Conservation (phyloP, 2,888 invertebrate species). For the Phortica okadai region DNA sequence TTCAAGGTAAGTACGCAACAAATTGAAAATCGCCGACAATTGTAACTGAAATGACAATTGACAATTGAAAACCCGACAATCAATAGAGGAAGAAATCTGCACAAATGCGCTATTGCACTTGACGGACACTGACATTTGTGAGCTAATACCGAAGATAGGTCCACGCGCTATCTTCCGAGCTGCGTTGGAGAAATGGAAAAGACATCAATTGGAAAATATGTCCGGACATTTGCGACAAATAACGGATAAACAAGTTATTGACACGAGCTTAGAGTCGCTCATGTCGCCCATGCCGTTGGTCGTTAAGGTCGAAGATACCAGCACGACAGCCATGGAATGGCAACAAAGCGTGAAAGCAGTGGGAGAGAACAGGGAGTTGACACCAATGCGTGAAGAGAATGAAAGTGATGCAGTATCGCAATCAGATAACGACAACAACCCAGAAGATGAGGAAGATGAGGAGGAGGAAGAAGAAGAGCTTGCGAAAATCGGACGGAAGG, state of each 20-base stretch:
- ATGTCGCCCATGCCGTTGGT: not conserved
- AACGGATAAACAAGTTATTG: not conserved
- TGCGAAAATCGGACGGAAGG: not conserved
- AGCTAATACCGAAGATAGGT: conserved; percentile 61
- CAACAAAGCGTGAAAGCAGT: not conserved
- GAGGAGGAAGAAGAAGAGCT: not conserved
- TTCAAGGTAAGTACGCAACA: conserved; percentile 44
- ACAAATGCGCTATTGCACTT: conserved; percentile 53
- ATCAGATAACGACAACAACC: not conserved
- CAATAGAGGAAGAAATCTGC: conserved; percentile 49
- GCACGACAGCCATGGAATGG: not conserved
- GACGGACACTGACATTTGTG: conserved; percentile 54
- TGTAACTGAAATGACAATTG: not conserved
- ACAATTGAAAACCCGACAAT: not conserved
- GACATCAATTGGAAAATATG: not conserved
- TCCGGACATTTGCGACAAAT: not conserved
- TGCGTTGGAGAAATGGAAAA: conserved; percentile 40
- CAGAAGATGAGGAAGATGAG: not conserved
- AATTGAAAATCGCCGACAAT: not conserved
- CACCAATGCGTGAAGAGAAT: not conserved
- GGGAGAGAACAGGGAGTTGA: not conserved
- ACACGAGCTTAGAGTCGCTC: not conserved
- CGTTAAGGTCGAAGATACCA: not conserved
- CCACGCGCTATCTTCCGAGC: conserved; percentile 61
- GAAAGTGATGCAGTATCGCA: not conserved